Evolutionary conservation across 2,797 vertebrate species (phyloP).

Genomic region (Cebuella pygmaea): DNA sequence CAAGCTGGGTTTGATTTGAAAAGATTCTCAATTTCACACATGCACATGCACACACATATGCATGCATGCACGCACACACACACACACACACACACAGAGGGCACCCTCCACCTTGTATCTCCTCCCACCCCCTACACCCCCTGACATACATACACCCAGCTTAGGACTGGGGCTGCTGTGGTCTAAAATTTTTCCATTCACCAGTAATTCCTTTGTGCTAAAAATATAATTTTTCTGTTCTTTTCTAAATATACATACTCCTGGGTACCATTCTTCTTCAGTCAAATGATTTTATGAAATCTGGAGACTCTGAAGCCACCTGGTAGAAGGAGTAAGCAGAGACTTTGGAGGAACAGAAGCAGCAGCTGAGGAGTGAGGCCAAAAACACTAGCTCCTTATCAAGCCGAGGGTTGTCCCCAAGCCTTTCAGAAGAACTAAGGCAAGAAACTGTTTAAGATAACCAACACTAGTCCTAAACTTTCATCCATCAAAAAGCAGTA

Average conservation of each 20-base stretch:
- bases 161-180: background rate
- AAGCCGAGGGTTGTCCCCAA: background rate
- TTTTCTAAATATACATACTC: background rate
- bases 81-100: background rate
- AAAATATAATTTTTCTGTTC: background rate
- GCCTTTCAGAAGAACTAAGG: background rate
- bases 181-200: background rate
- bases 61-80: background rate
- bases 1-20: background rate
- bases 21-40: background rate
- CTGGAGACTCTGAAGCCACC: background rate
- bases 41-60: background rate
- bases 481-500: background rate
- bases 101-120: background rate
- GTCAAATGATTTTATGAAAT: background rate
- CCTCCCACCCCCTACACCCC: background rate
- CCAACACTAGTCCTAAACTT: background rate
- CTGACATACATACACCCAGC: background rate
- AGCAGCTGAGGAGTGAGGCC: background rate
- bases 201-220: background rate
- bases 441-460: background rate
- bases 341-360: background rate
- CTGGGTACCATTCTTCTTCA: background rate
- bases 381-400: background rate
- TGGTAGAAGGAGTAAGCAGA: background rate